A percentile compares a stretch with the other conserved stretches of the same genome.
phyloP scores from a whole-genome alignment of 2,888 invertebrate species.

The Malachius bipustulatus region DNA sequence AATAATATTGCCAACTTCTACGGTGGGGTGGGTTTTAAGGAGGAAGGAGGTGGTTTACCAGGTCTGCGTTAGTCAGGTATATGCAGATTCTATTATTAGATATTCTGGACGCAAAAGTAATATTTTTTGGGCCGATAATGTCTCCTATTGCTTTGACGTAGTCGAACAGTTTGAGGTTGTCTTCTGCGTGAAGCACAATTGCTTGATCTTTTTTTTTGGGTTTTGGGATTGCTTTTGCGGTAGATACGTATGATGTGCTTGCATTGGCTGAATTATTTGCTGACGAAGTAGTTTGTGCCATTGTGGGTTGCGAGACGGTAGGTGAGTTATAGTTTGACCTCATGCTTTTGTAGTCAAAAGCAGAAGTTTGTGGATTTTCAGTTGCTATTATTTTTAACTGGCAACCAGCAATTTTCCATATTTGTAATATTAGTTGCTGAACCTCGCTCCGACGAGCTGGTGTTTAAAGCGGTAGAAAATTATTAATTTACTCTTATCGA shows the following conservation, averaged over 20 bases:
- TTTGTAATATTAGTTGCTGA: too few relatives aligned
- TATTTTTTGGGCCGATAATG: constrained; percentile 8
- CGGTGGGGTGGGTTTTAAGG: constrained; percentile 13
- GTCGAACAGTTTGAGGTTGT: constrained; percentile 6
- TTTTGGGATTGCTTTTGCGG: constrained; percentile 6
- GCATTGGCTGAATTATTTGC: constrained; percentile 2
- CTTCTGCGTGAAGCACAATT: constrained; percentile 7
- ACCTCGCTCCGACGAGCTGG: too few relatives aligned
- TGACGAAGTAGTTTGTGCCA: too few relatives aligned
- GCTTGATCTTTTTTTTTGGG: constrained; percentile 10
- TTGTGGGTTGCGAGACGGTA: too few relatives aligned
- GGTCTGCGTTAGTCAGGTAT: constrained; percentile 14
- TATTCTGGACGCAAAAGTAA: constrained; percentile 15
- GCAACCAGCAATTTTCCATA: too few relatives aligned
- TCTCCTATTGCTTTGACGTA: constrained; percentile 8
- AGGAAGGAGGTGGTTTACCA: constrained; percentile 16
- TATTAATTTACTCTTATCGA: too few relatives aligned
- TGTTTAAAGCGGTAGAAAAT: too few relatives aligned
- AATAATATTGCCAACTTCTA: constrained; percentile 13
- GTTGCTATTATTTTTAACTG: too few relatives aligned
- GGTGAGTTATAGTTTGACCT: too few relatives aligned
- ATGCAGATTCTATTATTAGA: constrained; percentile 21
- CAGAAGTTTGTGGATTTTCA: constrained; percentile 21
- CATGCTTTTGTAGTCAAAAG: too few relatives aligned
- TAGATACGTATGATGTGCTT: constrained; percentile 7